Evolutionary conservation across 2,797 vertebrate species (phyloP).

Genomic region (Smutsia gigantea): DNA sequence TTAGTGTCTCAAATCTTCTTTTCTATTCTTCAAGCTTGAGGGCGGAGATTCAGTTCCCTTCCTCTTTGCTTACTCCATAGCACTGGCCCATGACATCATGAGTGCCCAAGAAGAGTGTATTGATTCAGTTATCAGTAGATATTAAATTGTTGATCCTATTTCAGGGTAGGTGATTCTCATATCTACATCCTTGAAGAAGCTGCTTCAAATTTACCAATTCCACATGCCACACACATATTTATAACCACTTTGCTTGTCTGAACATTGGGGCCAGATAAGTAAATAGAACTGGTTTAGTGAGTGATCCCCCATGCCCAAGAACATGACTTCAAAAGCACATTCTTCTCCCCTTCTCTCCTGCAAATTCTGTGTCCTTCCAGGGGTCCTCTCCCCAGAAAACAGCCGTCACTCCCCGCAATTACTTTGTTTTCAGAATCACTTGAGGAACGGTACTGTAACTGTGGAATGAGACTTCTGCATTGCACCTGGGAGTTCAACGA

Average conservation of each 20-base stretch:
- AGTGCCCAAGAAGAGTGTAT: neutral
- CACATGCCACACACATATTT: neutral
- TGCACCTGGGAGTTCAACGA: neutral
- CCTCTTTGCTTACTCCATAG: neutral
- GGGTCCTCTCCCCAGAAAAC: neutral
- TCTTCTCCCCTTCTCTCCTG: neutral
- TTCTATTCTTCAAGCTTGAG: neutral
- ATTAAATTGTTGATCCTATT: neutral
- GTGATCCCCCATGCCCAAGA: neutral
- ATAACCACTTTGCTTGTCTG: neutral
- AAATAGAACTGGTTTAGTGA: neutral
- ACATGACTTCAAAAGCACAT: neutral
- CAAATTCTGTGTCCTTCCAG: neutral
- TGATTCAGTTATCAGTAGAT: neutral
- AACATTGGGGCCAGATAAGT: neutral
- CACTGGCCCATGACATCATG: neutral
- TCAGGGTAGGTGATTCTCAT: neutral
- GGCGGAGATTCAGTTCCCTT: neutral
- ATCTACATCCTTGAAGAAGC: neutral
- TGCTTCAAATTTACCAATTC: neutral
- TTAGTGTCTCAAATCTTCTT: neutral
- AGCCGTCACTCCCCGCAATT: neutral
- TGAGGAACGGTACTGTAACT: neutral
- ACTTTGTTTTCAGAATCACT: neutral
- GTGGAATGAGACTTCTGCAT: neutral